phyloP scores from a whole-genome alignment of 2,888 invertebrate species.

The Opisthograptis luteolata region DNA sequence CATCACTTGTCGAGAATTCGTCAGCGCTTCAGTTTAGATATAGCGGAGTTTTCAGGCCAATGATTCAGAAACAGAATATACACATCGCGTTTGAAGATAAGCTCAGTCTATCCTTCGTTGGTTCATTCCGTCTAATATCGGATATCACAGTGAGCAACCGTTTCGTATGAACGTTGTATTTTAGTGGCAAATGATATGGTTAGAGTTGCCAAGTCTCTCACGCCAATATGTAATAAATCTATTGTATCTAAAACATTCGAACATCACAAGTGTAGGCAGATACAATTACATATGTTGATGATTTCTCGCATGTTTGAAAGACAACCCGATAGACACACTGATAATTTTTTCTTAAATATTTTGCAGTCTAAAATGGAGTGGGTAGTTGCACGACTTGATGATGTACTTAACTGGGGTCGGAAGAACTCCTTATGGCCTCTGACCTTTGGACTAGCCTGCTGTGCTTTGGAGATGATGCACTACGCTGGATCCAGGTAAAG shows the following conservation, averaged over 20 bases:
- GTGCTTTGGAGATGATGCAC: constrained; percentile 99
- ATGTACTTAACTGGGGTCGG: constrained; percentile 96
- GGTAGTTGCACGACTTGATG: constrained; percentile 94
- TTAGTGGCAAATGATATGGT: neutral
- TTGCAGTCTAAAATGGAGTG: constrained; percentile 87
- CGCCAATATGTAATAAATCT: neutral
- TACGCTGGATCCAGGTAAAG: constrained; percentile 95
- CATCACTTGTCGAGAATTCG: constrained; percentile 19
- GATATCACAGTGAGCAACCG: neutral
- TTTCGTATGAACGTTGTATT: neutral
- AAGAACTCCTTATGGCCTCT: constrained; percentile 98
- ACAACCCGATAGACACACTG: too few relatives aligned
- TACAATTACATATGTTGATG: too few relatives aligned
- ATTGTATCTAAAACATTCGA: neutral
- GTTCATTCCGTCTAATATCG: constrained; percentile 1
- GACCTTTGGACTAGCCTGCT: constrained; percentile 99
- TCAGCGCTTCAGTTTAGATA: constrained; percentile 17
- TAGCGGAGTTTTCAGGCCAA: constrained; percentile 22
- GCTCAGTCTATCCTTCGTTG: constrained; percentile 1
- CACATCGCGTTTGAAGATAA: constrained; percentile 23
- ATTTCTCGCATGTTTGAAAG: too few relatives aligned
- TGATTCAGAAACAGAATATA: constrained; percentile 31
- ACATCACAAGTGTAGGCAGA: too few relatives aligned
- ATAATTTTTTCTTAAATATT: constrained; percentile 19
- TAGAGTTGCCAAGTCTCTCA: neutral